A percentile compares a stretch with the other conserved stretches of the same genome.
Conservation (phyloP, 2,888 invertebrate species). For the Orthosia cruda region DNA sequence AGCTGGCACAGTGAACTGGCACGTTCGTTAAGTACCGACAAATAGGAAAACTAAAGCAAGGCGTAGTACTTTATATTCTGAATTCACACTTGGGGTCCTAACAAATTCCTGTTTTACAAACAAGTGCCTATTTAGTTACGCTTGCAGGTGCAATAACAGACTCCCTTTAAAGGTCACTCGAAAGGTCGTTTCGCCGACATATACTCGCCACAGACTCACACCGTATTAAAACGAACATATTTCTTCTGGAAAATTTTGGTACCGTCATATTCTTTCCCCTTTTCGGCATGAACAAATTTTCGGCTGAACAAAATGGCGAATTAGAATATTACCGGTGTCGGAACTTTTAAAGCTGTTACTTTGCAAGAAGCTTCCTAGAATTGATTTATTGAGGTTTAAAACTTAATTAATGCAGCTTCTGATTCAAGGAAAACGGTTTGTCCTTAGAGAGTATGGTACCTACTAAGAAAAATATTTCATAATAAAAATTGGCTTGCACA, state of each 20-base stretch:
- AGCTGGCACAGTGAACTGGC: not conserved
- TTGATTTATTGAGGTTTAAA: slow-evolving; percentile 39
- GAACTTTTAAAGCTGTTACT: slow-evolving; percentile 7
- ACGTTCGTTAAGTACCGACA: slow-evolving; percentile 15
- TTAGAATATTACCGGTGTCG: slow-evolving; percentile 31
- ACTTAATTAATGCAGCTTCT: slow-evolving; percentile 7
- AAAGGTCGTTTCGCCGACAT: slow-evolving; percentile 52
- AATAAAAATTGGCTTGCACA: not conserved
- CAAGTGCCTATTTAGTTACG: slow-evolving; percentile 52
- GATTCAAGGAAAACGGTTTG: slow-evolving; percentile 15
- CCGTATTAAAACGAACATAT: slow-evolving; percentile 20
- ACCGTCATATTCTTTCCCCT: not conserved
- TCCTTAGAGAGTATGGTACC: not conserved
- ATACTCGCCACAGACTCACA: no score
- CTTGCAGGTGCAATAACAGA: slow-evolving; percentile 60
- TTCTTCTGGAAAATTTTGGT: slow-evolving; percentile 7
- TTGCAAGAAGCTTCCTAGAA: slow-evolving; percentile 9
- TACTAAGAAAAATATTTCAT: slow-evolving; percentile 2
- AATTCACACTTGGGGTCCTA: slow-evolving; percentile 7
- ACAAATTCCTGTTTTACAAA: slow-evolving; percentile 62
- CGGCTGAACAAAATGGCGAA: slow-evolving; percentile 9
- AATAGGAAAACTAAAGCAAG: slow-evolving; percentile 22
- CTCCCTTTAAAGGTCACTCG: no score
- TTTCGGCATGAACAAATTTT: slow-evolving; percentile 6
- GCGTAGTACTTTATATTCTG: slow-evolving; percentile 16